Conservation (phyloP, 2,888 invertebrate species). For the Octodonta nipae region DNA sequence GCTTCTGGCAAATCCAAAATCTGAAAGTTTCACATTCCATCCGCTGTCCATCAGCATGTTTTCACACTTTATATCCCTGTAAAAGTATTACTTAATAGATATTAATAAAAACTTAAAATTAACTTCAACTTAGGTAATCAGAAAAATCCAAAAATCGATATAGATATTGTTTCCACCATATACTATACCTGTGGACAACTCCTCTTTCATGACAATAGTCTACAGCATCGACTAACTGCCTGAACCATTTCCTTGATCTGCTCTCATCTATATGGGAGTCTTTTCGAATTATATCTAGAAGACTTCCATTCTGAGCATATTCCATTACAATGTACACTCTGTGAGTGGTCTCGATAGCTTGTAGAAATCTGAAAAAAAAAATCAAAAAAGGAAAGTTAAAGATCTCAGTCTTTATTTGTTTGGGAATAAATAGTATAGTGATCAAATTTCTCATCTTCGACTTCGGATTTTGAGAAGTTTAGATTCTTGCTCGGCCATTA, state of each 20-base stretch:
- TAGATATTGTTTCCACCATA: too few species aligned
- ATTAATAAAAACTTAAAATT: too few species aligned
- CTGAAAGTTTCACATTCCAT: constrained; percentile 62
- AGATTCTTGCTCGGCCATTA: too few species aligned
- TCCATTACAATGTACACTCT: constrained; percentile 79
- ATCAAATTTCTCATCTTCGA: too few species aligned
- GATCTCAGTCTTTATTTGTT: too few species aligned
- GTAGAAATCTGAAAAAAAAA: constrained; percentile 49
- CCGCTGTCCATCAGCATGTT: constrained; percentile 61
- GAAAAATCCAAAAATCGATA: too few species aligned
- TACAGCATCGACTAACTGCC: constrained; percentile 58
- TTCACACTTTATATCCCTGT: constrained; percentile 71
- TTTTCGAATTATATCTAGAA: constrained; percentile 61
- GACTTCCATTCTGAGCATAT: constrained; percentile 65
- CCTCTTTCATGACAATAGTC: constrained; percentile 68
- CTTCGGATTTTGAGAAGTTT: too few species aligned
- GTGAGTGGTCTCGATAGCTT: constrained; percentile 74
- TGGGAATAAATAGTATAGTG: too few species aligned
- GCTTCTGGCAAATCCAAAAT: constrained; percentile 65
- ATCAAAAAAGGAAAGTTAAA: too few species aligned
- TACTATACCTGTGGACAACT: constrained; percentile 58
- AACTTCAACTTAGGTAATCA: too few species aligned
- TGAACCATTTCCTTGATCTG: constrained; percentile 56
- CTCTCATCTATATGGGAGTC: constrained; percentile 58
- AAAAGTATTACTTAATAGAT: too few species aligned